Evolutionary conservation across 2,888 invertebrate species (phyloP), one percentile per base, ranked within the genome.

Genomic region (Trichacis sp.): DNA sequence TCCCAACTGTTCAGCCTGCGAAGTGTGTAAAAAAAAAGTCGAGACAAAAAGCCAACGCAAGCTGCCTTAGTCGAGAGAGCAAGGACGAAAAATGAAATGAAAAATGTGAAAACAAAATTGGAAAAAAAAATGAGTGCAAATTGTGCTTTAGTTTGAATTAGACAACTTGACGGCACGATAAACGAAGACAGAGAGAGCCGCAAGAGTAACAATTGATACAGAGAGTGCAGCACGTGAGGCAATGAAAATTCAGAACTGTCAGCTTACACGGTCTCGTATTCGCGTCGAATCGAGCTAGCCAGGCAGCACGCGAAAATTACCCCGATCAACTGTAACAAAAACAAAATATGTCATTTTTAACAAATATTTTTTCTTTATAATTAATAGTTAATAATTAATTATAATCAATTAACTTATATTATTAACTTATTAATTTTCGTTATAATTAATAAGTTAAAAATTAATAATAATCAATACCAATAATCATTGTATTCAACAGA

Each of bases 271-370:
- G 93, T 93, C 86, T 96, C 94, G 86, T 96, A 97, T 84, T 95
- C 95, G 85, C 92, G 93, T 82, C 94, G 93, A 83, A 98, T 95
- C 74, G 95, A 94, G 79, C 95, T 91, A 72, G 95, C 96, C 85
- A 98, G 88, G 83, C 94, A 94, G 87, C 97, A 97, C 24, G 97
- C 95, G 84, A 96, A 96, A 68, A 95, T 87, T 55, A 97, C 93
- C 48, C 96, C 97, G 77, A 97, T 87, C 49, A 97, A 87, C 94
- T 94, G 88, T 69, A 90, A 85, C n/a, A n/a, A n/a, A n/a, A n/a
- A n/a, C n/a, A n/a, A n/a, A n/a, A n/a, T n/a, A n/a, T n/a, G n/a
- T n/a, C n/a, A n/a, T n/a, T n/a, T n/a, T n/a, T n/a, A n/a, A n/a
- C n/a, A n/a, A n/a, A n/a, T n/a, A n/a, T n/a, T n/a, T n/a, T n/a